Conservation (phyloP, 2,797 vertebrate species). For the Mormyrus proboscirostris region DNA sequence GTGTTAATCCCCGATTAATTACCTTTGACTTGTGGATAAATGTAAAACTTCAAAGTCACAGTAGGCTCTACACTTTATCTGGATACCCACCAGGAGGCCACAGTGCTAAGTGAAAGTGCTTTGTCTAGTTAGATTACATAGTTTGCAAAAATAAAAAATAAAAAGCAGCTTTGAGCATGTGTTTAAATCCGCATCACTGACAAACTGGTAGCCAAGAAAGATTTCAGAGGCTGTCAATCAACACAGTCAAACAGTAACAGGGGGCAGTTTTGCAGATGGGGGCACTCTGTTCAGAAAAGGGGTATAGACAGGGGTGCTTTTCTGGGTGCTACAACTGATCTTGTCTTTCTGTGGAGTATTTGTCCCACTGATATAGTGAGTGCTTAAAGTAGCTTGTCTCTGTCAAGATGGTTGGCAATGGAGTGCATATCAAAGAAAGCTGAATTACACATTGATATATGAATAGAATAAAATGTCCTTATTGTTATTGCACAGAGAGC, state of each 20-base stretch:
- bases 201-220: not conserved
- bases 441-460: not conserved
- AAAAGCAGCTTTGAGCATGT: not conserved
- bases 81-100: not conserved
- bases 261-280: not conserved
- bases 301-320: not conserved
- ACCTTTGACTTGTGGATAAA: constrained; percentile 8
- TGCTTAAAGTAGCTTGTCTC: not conserved
- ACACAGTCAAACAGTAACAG: not conserved
- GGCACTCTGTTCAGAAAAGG: not conserved
- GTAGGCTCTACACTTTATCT: not conserved
- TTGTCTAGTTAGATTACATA: not conserved
- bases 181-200: not conserved
- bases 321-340: not conserved
- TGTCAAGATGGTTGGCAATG: not conserved
- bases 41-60: constrained; percentile 19
- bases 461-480: not conserved
- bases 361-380: not conserved
- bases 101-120: not conserved
- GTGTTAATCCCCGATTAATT: constrained; percentile 12
- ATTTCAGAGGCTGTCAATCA: not conserved
- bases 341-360: not conserved
- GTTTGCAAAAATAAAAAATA: not conserved
- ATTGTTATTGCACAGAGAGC: not conserved
- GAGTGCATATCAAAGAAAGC: not conserved